phyloP scores from a whole-genome alignment of 2,113 vertebrate genomes.

The Rhodinocichla rosea region DNA sequence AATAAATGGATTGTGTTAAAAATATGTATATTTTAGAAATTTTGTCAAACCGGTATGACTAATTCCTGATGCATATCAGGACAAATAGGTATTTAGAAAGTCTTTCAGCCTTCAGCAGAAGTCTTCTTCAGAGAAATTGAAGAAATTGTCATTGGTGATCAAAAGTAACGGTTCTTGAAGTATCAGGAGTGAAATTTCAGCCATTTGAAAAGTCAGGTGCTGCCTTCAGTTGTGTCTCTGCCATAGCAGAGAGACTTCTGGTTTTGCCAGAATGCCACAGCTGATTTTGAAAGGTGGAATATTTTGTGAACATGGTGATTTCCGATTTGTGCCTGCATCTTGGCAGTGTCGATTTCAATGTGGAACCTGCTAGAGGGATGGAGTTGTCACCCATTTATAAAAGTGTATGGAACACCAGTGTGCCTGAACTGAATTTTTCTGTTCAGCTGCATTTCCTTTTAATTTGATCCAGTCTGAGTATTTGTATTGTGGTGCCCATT shows the following conservation, averaged over 20 bases:
- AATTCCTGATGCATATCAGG: background rate
- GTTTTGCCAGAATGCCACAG: background rate
- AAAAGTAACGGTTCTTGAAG: background rate
- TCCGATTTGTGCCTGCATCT: background rate
- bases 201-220: background rate
- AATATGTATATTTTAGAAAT: background rate
- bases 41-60: background rate
- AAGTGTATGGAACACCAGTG: background rate
- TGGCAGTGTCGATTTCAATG: background rate
- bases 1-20: background rate
- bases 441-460: background rate
- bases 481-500: background rate
- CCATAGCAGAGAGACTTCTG: background rate
- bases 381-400: accelerated
- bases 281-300: no score
- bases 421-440: background rate
- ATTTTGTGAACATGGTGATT: background rate
- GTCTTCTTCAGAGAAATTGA: background rate
- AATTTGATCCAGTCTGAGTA: background rate
- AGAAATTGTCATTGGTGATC: background rate
- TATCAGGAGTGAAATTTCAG: background rate
- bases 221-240: background rate
- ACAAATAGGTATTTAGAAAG: background rate
- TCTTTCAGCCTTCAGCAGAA: background rate
- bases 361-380: background rate